Evolutionary conservation across 2,113 vertebrate species (phyloP).

Genomic region (Bothrops jararaca): DNA sequence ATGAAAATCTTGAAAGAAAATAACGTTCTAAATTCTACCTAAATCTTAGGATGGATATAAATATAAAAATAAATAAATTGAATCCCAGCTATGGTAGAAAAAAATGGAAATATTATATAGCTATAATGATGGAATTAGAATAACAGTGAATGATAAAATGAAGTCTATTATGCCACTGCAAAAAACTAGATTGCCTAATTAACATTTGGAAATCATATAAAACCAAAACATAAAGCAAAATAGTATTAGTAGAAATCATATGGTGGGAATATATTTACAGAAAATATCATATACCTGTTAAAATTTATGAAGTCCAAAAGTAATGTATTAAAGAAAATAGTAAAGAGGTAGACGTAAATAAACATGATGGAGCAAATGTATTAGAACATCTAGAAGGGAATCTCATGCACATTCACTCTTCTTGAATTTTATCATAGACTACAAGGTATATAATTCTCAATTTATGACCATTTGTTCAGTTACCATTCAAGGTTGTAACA

Average conservation of each 20-base stretch:
- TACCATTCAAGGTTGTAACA: not conserved
- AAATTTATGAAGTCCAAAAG: not conserved
- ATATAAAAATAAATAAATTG: too few relatives aligned
- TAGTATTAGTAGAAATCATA: not conserved
- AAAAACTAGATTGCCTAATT: not conserved
- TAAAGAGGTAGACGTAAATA: not conserved
- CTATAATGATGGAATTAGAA: not conserved
- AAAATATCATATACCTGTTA: not conserved
- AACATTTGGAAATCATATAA: not conserved
- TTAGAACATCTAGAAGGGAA: not conserved
- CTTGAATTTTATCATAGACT: too few relatives aligned
- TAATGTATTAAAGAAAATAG: not conserved
- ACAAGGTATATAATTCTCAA: not conserved
- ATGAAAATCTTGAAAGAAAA: not conserved
- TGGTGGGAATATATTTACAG: not conserved
- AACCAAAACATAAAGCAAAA: not conserved
- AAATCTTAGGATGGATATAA: not conserved
- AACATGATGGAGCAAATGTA: not conserved
- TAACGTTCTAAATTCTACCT: not conserved
- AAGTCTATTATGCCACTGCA: not conserved
- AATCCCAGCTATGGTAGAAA: not conserved
- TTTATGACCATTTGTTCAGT: not conserved
- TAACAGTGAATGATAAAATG: not conserved
- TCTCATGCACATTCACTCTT: not conserved
- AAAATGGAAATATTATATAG: not conserved